Evolutionary conservation across 2,888 invertebrate species (phyloP).

Genomic region (Selenia dentaria): DNA sequence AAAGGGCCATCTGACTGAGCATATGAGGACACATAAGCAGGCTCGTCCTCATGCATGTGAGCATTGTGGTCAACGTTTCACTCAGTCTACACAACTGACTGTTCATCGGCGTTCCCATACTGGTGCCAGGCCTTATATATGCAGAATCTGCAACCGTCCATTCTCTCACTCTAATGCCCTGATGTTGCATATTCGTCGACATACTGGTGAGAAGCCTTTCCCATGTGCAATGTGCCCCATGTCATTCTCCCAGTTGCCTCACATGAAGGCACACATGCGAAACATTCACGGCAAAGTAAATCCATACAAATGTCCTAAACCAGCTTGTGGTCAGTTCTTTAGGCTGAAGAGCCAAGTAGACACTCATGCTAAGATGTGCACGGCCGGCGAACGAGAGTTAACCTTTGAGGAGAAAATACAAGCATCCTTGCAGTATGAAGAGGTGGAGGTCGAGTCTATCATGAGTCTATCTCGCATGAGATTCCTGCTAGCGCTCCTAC

Average conservation of each 20-base stretch:
- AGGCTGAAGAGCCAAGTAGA: slow-evolving; percentile 90
- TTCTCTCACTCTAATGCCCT: slow-evolving; percentile 94
- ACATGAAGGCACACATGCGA: slow-evolving; percentile 94
- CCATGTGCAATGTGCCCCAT: slow-evolving; percentile 88
- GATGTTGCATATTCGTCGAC: slow-evolving; percentile 92
- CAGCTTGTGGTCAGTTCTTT: slow-evolving; percentile 87
- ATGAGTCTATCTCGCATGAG: slow-evolving; percentile 91
- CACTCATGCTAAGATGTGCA: slow-evolving; percentile 84
- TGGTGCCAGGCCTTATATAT: slow-evolving; percentile 92
- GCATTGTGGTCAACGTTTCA: slow-evolving; percentile 91
- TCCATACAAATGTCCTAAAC: slow-evolving; percentile 89
- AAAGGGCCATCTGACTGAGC: slow-evolving; percentile 92
- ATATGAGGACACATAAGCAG: slow-evolving; percentile 92
- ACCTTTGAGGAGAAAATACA: slow-evolving; percentile 54
- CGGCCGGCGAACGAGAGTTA: slow-evolving; percentile 48
- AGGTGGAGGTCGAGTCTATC: slow-evolving; percentile 69
- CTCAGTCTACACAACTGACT: slow-evolving; percentile 92
- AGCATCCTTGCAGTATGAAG: slow-evolving; percentile 57
- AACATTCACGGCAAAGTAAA: slow-evolving; percentile 92
- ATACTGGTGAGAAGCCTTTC: slow-evolving; percentile 95
- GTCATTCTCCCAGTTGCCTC: slow-evolving; percentile 92
- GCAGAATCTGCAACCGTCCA: slow-evolving; percentile 91
- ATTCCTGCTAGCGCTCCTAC: slow-evolving; percentile 90
- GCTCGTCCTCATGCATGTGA: slow-evolving; percentile 91
- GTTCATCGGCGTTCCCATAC: slow-evolving; percentile 94